Percentiles rank a stretch among this genome's conserved stretches.
phyloP scores from a whole-genome alignment of 2,113 vertebrate genomes.

The Tyrannus savana region DNA sequence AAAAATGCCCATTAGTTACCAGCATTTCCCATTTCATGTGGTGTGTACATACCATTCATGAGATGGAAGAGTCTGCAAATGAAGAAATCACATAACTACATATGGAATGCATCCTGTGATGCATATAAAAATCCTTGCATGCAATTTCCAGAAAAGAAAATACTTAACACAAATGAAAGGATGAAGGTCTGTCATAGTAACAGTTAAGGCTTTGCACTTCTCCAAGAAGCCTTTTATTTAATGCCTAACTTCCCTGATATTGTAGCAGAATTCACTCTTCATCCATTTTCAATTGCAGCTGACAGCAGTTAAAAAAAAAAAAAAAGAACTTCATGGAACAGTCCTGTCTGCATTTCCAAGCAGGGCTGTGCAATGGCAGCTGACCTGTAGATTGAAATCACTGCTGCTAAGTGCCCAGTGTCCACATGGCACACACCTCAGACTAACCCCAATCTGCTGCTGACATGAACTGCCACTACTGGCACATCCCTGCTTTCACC shows the following conservation, averaged over 20 bases:
- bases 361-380: not conserved
- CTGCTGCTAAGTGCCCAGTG: not conserved
- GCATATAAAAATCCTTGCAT: not conserved
- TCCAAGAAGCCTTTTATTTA: not conserved
- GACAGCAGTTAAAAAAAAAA: not conserved
- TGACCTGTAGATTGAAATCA: not conserved
- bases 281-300: not conserved
- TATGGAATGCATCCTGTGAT: not conserved
- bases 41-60: not conserved
- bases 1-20: constrained; percentile 14
- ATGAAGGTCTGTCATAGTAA: not conserved
- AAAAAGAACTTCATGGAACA: not conserved
- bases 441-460: not conserved
- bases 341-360: fast-evolving
- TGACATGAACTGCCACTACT: not conserved
- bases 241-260: not conserved
- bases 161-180: not conserved
- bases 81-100: not conserved
- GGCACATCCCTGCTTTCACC: not conserved
- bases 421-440: not conserved
- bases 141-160: not conserved
- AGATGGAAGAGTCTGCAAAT: not conserved
- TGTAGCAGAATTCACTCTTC: not conserved
- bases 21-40: not conserved
- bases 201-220: not conserved